phyloP scores from a whole-genome alignment of 2,113 vertebrate genomes.

The Istiophorus platypterus region DNA sequence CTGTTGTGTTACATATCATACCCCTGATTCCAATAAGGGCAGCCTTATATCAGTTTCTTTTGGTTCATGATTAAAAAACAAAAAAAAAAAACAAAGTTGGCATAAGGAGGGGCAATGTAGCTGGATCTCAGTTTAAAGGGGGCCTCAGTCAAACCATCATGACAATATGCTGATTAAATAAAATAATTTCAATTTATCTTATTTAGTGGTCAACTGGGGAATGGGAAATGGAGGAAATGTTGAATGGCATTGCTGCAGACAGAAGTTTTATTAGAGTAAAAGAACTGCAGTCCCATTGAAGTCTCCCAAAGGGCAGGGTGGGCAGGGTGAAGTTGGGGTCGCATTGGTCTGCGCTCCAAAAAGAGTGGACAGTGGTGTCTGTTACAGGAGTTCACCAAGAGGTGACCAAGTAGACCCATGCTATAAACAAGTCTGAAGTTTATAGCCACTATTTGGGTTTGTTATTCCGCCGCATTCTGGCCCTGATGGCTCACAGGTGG shows the following conservation, averaged over 20 bases:
- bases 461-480: conserved; percentile 73
- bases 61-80: background rate
- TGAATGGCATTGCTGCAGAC: background rate
- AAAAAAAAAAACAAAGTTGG: background rate
- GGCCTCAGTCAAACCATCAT: background rate
- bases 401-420: conserved; percentile 85
- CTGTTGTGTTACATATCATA: too few relatives aligned
- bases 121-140: background rate
- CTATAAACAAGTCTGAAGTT: conserved; percentile 87
- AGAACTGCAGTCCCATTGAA: conserved; percentile 21
- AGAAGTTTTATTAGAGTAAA: conserved; percentile 23
- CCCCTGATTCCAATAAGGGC: too few relatives aligned
- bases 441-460: conserved; percentile 82
- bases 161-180: background rate
- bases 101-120: background rate
- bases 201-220: background rate
- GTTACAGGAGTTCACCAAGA: conserved; percentile 85
- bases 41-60: background rate
- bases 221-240: background rate
- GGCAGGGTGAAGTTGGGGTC: conserved; percentile 81
- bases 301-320: conserved; percentile 50
- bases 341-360: conserved; percentile 36
- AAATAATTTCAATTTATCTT: background rate
- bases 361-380: conserved; percentile 71
- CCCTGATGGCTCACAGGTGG: conserved; percentile 15